Percentiles rank a stretch among this genome's conserved stretches.
phyloP scores from a whole-genome alignment of 2,888 invertebrate genomes.

The Phyllotreta striolata region DNA sequence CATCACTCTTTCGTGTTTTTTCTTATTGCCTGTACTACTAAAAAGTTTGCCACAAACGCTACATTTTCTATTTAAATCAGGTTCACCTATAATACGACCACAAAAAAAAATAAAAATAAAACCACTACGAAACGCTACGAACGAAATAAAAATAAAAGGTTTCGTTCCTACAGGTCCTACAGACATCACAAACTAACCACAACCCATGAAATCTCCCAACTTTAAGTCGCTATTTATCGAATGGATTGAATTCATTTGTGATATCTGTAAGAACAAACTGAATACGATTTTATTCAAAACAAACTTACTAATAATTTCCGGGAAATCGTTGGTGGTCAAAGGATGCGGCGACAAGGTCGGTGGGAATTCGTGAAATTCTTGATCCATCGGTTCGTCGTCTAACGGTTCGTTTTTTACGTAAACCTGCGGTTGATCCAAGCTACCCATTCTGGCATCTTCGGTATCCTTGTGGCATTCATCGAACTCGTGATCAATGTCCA shows the following conservation, averaged over 20 bases:
- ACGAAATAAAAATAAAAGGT: conserved; percentile 11
- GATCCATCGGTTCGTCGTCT: conserved; percentile 47
- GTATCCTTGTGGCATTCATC: conserved; percentile 1
- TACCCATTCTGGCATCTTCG: not conserved
- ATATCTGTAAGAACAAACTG: not conserved
- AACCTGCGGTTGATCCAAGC: conserved; percentile 14
- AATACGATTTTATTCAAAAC: conserved; percentile 14
- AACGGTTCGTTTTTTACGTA: conserved; percentile 39
- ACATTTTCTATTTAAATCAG: conserved; percentile 45
- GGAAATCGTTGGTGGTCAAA: conserved; percentile 13
- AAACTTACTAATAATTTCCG: conserved; percentile 16
- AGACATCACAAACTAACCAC: not conserved
- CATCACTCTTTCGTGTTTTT: conserved; percentile 52
- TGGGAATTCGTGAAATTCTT: conserved; percentile 51
- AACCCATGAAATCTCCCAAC: not conserved
- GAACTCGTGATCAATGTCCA: conserved; percentile 27
- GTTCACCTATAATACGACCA: conserved; percentile 28
- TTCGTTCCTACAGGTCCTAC: not conserved
- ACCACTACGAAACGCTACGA: conserved; percentile 31
- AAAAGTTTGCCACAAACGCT: conserved; percentile 53
- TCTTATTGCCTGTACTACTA: conserved; percentile 51
- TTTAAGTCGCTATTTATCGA: too few species aligned
- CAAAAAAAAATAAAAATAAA: conserved; percentile 33
- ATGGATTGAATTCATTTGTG: not conserved
- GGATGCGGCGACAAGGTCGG: conserved; percentile 44